Evolutionary conservation across 2,797 vertebrate genomes (phyloP).

Genomic region (Lacerta agilis): DNA sequence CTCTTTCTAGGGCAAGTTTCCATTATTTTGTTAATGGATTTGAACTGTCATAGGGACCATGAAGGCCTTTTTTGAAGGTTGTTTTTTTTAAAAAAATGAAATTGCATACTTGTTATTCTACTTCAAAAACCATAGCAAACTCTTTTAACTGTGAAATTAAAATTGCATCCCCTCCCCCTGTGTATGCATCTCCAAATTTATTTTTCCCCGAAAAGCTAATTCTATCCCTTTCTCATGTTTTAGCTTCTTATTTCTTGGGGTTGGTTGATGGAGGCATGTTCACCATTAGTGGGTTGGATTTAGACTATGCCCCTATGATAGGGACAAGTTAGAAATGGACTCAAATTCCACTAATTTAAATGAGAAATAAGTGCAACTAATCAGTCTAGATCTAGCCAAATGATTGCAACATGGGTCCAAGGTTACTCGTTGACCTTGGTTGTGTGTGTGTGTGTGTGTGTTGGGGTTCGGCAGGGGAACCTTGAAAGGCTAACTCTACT

Average conservation of each 20-base stretch:
- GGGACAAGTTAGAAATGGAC: too few species aligned
- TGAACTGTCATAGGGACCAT: not conserved
- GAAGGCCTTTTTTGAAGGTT: not conserved
- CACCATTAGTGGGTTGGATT: not conserved
- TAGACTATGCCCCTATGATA: too few species aligned
- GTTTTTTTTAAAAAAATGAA: not conserved
- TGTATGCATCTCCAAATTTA: not conserved
- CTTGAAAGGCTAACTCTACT: not conserved
- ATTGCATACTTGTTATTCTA: not conserved
- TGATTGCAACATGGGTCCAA: not conserved
- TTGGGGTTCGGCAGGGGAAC: too few species aligned
- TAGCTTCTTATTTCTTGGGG: not conserved
- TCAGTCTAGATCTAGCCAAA: too few species aligned
- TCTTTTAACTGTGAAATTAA: not conserved
- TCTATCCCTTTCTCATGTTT: not conserved
- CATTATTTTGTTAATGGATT: not conserved
- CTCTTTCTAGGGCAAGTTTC: not conserved
- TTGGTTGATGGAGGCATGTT: not conserved
- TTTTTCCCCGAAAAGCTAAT: not conserved
- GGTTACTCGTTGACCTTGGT: not conserved
- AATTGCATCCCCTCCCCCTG: not conserved
- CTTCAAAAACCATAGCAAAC: not conserved
- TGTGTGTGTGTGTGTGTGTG: too few species aligned
- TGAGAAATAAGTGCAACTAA: too few species aligned
- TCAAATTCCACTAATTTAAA: too few species aligned